Percentiles rank a stretch among this genome's conserved stretches.
These are phyloP conservation scores for Felis chaus DNA, from an alignment of 2,113 vertebrate species.

Conservation along the genomic window DNA sequence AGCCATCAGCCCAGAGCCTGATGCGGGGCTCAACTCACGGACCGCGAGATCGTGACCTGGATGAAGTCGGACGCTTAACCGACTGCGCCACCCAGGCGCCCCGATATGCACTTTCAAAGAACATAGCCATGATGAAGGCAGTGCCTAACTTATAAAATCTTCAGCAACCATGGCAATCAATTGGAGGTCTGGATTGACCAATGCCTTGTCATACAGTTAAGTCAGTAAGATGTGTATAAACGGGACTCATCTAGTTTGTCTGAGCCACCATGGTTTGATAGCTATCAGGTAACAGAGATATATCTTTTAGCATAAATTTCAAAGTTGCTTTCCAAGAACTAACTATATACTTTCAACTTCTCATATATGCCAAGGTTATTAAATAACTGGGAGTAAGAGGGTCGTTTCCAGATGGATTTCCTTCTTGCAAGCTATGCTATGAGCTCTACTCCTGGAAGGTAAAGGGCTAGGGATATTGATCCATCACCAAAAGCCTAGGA, in stretches of 20 bases:
- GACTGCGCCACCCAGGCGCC: too few relatives aligned
- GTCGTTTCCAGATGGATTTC: conserved; percentile 15
- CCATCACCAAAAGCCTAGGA: background rate
- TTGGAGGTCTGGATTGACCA: background rate
- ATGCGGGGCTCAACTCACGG: too few relatives aligned
- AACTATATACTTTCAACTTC: background rate
- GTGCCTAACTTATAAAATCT: background rate
- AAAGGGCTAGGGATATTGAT: background rate
- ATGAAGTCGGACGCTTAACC: too few relatives aligned
- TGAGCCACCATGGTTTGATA: background rate
- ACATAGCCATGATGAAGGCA: background rate
- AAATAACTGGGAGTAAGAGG: background rate
- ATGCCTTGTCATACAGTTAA: background rate
- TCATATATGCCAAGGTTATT: background rate
- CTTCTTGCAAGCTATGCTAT: background rate
- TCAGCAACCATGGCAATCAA: background rate
- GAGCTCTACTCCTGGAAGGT: background rate
- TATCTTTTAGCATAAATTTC: background rate
- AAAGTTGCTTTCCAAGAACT: background rate
- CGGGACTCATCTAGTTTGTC: background rate
- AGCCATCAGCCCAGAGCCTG: too few relatives aligned
- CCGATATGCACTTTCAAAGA: background rate
- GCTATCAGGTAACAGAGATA: background rate
- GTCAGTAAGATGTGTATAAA: background rate
- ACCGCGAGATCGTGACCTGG: too few relatives aligned